Conservation (phyloP, 1,140 invertebrate genomes). For the Penaeus vannamei region DNA sequence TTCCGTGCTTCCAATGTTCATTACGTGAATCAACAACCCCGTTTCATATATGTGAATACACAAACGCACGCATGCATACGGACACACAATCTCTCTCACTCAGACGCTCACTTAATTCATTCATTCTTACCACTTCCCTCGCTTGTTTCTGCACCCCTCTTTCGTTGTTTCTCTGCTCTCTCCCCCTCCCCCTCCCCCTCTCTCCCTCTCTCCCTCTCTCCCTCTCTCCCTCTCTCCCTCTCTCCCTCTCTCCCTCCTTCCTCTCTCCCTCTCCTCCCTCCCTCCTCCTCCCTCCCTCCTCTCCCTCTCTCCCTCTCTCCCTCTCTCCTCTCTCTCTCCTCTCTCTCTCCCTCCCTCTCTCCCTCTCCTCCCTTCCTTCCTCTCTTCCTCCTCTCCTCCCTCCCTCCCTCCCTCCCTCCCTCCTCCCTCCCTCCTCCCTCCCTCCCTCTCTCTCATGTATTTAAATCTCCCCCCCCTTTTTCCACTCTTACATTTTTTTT, state of each 20-base stretch:
- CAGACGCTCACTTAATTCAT: no score
- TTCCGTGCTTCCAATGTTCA: no score
- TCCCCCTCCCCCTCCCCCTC: background rate
- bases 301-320: background rate
- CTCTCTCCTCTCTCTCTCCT: background rate
- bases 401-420: background rate
- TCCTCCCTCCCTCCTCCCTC: background rate
- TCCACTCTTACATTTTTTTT: background rate
- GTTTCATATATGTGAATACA: no score
- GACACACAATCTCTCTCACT: no score
- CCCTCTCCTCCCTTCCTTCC: background rate
- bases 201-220: background rate
- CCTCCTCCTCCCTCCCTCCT: conserved; percentile 7
- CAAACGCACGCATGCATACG: no score
- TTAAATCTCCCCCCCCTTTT: conserved; percentile 17
- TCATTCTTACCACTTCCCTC: no score
- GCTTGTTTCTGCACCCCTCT: background rate
- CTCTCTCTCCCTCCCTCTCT: conserved; percentile 13
- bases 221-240: background rate
- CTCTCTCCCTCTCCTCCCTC: conserved; percentile 18
- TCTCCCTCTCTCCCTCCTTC: background rate
- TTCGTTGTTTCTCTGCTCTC: background rate
- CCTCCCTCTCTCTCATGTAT: conserved; percentile 43
- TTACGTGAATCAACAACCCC: no score
- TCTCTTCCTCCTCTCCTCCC: background rate